Evolutionary conservation across 2,888 invertebrate species (phyloP), one percentile per base, ranked within the genome.

Genomic region (Meganola albula): DNA sequence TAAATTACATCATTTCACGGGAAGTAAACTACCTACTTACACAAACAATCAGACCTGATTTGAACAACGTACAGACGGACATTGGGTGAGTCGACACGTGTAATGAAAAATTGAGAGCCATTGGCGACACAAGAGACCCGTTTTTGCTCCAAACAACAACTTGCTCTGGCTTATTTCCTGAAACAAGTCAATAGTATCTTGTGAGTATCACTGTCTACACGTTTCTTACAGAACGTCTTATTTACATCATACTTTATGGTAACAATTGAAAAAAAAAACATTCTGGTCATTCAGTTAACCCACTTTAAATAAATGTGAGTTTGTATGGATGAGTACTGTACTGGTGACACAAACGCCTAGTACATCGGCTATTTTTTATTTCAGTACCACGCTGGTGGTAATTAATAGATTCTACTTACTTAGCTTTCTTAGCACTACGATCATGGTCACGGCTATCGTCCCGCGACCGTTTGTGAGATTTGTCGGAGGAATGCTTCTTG

Each of bases 401-500:
- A n/a, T n/a, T n/a, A n/a, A n/a, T n/a, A n/a, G n/a, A n/a, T n/a
- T n/a, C n/a, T n/a, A 69, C 77, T 73, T 61, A 91, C 88, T 85
- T 92, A 14, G 92, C 87, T 75, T 89, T 93, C 73, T 94, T 94
- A 30, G 91, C 83, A 42, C 90, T 89, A 63, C 88, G 88, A 36
- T 80, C 87, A 38, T 87, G 85, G 24, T 93, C 93, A 28, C 88
- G 87, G 63, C 92, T 92, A 49, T 91, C 92, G 38, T 94, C 94
- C 12, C 94, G 89, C 21, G 92, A 89, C 24, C 95, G 89, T 72
- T 95, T 95, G 56, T 89, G 85, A 23, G 87, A 82, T 5, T 7
- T n/a, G 8, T 7, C 7, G 3, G 20, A 20, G 29, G 70, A 67
- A 60, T 63, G 65, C 38, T 64, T 69, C 64, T 72, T 82, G 62